phyloP scores from a whole-genome alignment of 2,888 invertebrate genomes.

The Eristalis tenax region DNA sequence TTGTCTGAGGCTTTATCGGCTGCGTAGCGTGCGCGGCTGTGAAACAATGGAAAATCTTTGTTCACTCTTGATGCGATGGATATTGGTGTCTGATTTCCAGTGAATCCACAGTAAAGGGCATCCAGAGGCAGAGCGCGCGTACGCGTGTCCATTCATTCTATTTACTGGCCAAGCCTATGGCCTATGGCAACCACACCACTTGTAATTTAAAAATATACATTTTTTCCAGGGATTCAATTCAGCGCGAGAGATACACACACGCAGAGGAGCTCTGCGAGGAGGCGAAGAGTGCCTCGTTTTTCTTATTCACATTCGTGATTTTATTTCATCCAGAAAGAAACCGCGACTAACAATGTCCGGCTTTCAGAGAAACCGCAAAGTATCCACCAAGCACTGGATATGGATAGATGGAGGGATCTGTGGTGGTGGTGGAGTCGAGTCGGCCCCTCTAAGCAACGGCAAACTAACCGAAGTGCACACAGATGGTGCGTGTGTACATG shows the following conservation, averaged over 20 bases:
- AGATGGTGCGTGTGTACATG: slow-evolving; percentile 52
- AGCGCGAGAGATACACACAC: slow-evolving; percentile 27
- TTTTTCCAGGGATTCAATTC: slow-evolving; percentile 64
- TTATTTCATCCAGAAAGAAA: slow-evolving; percentile 66
- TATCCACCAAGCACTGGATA: slow-evolving; percentile 14
- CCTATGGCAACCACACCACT: too few relatives aligned
- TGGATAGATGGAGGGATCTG: slow-evolving; percentile 33
- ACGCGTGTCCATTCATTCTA: not conserved
- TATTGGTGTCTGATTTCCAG: slow-evolving; percentile 44
- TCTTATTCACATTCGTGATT: slow-evolving; percentile 27
- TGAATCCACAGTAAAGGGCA: slow-evolving; percentile 51
- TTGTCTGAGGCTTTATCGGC: slow-evolving; percentile 7
- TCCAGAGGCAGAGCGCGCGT: not conserved
- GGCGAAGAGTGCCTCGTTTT: not conserved
- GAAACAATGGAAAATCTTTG: slow-evolving; percentile 61
- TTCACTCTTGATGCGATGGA: slow-evolving; percentile 42
- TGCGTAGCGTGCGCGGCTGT: not conserved
- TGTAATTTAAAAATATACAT: slow-evolving; percentile 42
- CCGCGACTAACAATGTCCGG: slow-evolving; percentile 71
- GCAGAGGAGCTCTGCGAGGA: not conserved
- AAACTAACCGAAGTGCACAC: slow-evolving; percentile 49
- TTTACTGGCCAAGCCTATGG: too few relatives aligned
- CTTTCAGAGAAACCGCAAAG: slow-evolving; percentile 68
- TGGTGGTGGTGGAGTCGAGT: not conserved
- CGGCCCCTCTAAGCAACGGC: slow-evolving; percentile 16